Percentiles rank a stretch among this genome's conserved stretches.
Conservation (phyloP, 2,888 invertebrate genomes). For the Tiliacea aurago region DNA sequence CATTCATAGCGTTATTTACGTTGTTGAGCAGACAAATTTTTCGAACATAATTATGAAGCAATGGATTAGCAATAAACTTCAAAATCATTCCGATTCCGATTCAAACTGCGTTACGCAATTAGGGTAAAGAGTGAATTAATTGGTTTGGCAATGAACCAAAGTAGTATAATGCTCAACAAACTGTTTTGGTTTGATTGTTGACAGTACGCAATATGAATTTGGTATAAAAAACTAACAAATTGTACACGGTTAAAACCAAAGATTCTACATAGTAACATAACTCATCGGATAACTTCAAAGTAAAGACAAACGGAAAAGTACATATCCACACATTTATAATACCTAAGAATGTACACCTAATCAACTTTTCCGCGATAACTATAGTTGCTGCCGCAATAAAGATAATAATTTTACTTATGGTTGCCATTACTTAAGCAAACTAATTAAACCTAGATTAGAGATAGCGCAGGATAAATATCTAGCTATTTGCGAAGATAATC, state of each 20-base stretch:
- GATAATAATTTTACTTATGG: conserved; percentile 51
- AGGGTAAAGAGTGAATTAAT: neutral
- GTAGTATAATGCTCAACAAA: neutral
- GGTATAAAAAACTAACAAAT: neutral
- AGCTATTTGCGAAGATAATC: conserved; percentile 46
- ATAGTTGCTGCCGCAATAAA: conserved; percentile 35
- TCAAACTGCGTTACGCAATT: too few relatives aligned
- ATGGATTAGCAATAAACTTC: too few relatives aligned
- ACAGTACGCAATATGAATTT: neutral
- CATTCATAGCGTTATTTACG: too few relatives aligned
- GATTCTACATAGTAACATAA: neutral
- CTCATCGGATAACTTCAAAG: neutral
- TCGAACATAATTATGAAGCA: too few relatives aligned
- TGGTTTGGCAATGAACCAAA: neutral
- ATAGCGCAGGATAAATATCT: conserved; percentile 42
- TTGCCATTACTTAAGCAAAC: conserved; percentile 40
- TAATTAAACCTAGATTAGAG: conserved; percentile 52
- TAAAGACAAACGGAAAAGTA: conserved; percentile 4
- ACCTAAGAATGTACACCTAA: conserved; percentile 15
- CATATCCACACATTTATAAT: too few relatives aligned
- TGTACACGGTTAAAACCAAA: neutral
- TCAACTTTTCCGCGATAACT: conserved; percentile 10
- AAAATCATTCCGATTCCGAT: too few relatives aligned
- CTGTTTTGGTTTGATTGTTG: neutral
- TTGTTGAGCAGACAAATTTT: too few relatives aligned